These are phyloP conservation scores for Dendrocincla fuliginosa DNA, from an alignment of 2,797 vertebrate genomes.

Conservation along the genomic window DNA sequence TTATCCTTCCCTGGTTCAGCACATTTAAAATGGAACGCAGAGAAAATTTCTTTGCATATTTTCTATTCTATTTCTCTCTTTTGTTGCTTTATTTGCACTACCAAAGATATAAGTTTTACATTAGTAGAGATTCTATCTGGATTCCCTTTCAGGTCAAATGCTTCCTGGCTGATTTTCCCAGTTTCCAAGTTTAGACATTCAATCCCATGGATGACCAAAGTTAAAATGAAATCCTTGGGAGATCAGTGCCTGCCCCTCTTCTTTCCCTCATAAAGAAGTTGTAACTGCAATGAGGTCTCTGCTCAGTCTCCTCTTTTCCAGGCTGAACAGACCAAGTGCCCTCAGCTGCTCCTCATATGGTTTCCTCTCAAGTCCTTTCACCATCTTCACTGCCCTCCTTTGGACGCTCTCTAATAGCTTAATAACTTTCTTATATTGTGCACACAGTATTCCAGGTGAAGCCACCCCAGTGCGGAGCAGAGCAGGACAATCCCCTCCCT, in stretches of 20 bases:
- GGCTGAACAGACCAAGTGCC: neutral
- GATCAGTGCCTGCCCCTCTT: neutral
- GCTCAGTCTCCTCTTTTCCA: neutral
- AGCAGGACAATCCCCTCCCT: neutral
- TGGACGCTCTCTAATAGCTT: neutral
- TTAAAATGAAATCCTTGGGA: neutral
- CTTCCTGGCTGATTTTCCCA: neutral
- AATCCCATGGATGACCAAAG: neutral
- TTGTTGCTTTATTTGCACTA: neutral
- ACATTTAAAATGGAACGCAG: neutral
- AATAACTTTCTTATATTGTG: neutral
- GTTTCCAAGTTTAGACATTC: neutral
- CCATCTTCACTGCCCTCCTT: neutral
- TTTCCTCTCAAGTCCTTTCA: neutral
- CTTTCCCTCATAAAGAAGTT: neutral
- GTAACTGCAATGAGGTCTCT: neutral
- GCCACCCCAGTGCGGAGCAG: neutral
- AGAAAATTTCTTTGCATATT: neutral
- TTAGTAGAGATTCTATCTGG: neutral
- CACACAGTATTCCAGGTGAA: neutral
- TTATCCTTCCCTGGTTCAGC: neutral
- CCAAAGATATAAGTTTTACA: neutral
- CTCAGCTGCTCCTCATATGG: neutral
- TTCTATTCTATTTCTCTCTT: neutral
- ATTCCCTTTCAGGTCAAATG: neutral